A percentile compares a stretch with the other conserved stretches of the same genome.
phyloP scores from a whole-genome alignment of 2,888 invertebrate species.

The Tipula unca region DNA sequence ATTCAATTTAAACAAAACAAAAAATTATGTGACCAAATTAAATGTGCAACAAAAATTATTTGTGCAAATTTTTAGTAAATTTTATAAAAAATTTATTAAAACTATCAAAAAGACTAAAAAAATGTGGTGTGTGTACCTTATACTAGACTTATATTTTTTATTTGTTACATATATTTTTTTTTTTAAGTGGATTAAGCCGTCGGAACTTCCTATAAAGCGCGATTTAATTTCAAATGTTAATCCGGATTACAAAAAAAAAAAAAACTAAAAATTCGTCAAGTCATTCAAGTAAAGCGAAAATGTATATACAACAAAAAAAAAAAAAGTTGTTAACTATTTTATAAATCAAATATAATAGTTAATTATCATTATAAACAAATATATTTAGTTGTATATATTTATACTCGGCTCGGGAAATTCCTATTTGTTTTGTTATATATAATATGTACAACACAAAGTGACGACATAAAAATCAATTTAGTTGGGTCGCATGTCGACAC shows the following conservation, averaged over 20 bases:
- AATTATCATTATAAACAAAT: background rate
- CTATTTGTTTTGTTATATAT: background rate
- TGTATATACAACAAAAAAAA: background rate
- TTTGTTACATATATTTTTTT: background rate
- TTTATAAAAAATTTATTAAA: background rate
- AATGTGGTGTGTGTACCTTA: background rate
- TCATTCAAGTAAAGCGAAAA: background rate
- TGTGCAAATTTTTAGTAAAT: background rate
- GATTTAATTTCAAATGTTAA: background rate
- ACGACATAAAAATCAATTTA: background rate
- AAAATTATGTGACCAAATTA: background rate
- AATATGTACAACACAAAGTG: background rate
- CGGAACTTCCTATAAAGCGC: background rate
- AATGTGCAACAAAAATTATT: background rate
- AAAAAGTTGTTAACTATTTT: background rate
- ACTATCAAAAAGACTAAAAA: background rate
- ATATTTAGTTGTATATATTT: background rate
- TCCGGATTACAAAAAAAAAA: background rate
- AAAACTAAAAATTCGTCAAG: background rate
- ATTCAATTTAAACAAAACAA: too few relatives aligned
- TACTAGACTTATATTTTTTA: background rate
- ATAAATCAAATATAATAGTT: background rate
- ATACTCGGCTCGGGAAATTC: background rate
- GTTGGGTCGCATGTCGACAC: constrained; percentile 2
- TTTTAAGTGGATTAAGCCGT: background rate